Evolutionary conservation across 2,797 vertebrate species (phyloP).

Genomic region (Carduelis carduelis): DNA sequence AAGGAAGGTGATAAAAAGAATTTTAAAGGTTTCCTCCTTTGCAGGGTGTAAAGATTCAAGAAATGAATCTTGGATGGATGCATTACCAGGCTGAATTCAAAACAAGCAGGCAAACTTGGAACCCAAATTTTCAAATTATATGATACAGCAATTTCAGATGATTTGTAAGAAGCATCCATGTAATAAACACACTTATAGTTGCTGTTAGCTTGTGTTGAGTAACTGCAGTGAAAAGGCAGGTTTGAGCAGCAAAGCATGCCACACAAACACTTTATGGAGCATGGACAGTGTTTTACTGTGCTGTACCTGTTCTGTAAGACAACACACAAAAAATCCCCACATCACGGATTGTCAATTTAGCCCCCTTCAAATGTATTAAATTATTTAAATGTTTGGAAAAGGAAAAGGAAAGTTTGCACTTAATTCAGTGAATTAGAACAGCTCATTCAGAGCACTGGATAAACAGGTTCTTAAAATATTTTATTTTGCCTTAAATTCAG

Average conservation of each 20-base stretch:
- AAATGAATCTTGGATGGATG: neutral
- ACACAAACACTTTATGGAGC: neutral
- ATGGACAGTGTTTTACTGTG: neutral
- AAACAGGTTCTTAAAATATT: slow-evolving; percentile 34
- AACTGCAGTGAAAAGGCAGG: neutral
- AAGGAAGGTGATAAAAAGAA: neutral
- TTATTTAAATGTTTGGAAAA: neutral
- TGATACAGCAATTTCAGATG: neutral
- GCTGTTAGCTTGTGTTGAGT: neutral
- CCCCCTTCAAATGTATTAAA: slow-evolving; percentile 60
- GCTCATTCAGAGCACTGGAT: slow-evolving; percentile 24
- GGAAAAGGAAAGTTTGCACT: slow-evolving; percentile 49
- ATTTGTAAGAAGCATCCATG: neutral
- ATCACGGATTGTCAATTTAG: neutral
- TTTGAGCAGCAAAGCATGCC: neutral
- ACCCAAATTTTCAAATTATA: neutral
- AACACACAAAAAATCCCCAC: slow-evolving; percentile 52
- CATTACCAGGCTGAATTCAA: neutral
- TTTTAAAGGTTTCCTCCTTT: neutral
- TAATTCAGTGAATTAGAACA: slow-evolving; percentile 63
- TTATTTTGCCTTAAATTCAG: slow-evolving; percentile 55
- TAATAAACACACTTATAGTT: neutral
- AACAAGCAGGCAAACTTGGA: neutral
- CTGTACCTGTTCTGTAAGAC: slow-evolving; percentile 39
- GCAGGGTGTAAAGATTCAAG: neutral